Evolutionary conservation across 1,140 invertebrate species (phyloP), one percentile per base, ranked within the genome.

Genomic region (Ips typographus): DNA sequence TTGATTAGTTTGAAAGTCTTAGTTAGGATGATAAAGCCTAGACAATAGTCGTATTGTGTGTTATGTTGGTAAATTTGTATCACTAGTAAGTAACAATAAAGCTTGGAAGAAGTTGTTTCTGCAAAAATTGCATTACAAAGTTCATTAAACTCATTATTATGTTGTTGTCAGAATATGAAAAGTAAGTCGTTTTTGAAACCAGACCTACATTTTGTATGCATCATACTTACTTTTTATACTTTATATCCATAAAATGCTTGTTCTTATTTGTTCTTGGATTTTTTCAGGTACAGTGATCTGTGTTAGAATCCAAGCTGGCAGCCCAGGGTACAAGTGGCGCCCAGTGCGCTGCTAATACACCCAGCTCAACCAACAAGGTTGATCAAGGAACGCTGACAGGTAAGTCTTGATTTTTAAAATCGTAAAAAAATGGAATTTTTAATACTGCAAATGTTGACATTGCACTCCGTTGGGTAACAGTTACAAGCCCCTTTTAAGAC

Each of bases 331-430:
- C 80, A 80, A 75, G 76, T 78, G 83, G 82, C 76, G 80, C 81
- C 75, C 77, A 82, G 77, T 80, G 84, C 80, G 83, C 76, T 62
- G 62, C 75, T 72, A 43, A 56, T 57, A 40, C 65, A 51, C 37
- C 47, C 60, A 60, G 40, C 55, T 65, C 71, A 65, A 51, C 66
- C 61, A 77, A 69, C 66, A 84, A 80, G 55, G 77, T 78, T 58
- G 82, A 84, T 79, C 83, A 79, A 52, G 82, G 82, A 75, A 85
- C 84, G 55, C 82, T 85, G 65, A 85, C 84, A 72, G 84, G 84
- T 84, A 76, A 78, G 77, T 22, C 22, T 22, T 22, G 22, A 22
- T 22, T 22, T 22, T 22, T 22, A 22, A 22, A 22, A 22, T 22
- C 22, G 22, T 22, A 22, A 22, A 22, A 22, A 22, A 22, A 22